Base-by-base conservation (phyloP, 2,888 invertebrate genomes). In the Pollenia labialis region DNA sequence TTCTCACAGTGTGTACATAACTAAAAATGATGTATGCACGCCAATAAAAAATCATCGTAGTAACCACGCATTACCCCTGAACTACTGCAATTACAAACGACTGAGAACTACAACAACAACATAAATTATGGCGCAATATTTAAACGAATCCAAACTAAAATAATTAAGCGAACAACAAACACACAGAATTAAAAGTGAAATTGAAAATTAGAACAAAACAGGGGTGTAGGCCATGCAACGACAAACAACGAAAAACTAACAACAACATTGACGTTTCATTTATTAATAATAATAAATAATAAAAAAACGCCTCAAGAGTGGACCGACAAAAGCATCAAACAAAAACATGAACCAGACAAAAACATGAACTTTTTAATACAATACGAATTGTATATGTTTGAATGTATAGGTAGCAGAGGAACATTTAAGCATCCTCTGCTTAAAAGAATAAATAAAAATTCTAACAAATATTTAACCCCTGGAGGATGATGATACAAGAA, bases 11-110 rank as follows among this genome's bases (percentile, higher is more conserved):
- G 81, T 64, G 46, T 7, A 48, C 2, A 16, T 50, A 81, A 32
- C 4, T 32, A 32, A 32, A 58, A 48, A 32, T 7, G 8, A 46
- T 6, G 44, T 23, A 14, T 12, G n/a, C 62, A 11, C 12, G 11
- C 4, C 4, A 32, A n/a, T 48, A 48, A 48, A 66, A 54, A 32
- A 44, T 48, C n/a, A 16, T 18, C 7, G 16, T 16, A 48, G 66
- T 46, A 60, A 79, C 76, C 76, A 84, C 71, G 62, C 66, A 77
- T 87, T 87, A 77, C 81, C 87, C 84, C 87, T 84, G 84, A 87
- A 81, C 81, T 72, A 77, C 69, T 80, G 75, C 56, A 75, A 79
- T 83, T 80, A 75, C 77, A 23, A 76, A 76, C 32, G 52, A 60
- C 72, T 46, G 58, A 66, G 42, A 64, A 23, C 54, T 64, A 50